A percentile compares a stretch with the other conserved stretches of the same genome.
Evolutionary conservation across 1,140 invertebrate genomes (phyloP).

Genomic region (Cryptotermes secundus): DNA sequence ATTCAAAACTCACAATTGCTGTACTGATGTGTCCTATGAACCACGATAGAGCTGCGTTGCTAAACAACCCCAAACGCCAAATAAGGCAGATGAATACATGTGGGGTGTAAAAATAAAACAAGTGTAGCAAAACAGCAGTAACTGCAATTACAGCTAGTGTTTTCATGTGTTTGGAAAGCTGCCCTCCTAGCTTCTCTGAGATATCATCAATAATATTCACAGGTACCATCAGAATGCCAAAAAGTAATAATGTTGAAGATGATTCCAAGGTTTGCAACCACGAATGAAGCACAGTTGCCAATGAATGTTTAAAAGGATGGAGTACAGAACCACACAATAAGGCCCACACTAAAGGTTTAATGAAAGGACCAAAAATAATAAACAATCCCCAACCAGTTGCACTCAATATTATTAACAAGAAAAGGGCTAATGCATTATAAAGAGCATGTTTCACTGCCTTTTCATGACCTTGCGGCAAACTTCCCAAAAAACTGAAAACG

Average conservation of each 20-base stretch:
- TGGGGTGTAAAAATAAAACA: conserved; percentile 56
- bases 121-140: conserved; percentile 42
- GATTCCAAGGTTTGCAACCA: conserved; percentile 69
- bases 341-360: conserved; percentile 92
- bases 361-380: conserved; percentile 84
- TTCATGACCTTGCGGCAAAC: conserved; percentile 58
- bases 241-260: conserved; percentile 58
- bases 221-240: conserved; percentile 74
- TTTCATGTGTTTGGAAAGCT: conserved; percentile 61
- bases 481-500: conserved; percentile 41
- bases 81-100: conserved; percentile 51
- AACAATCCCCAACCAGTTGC: conserved; percentile 77
- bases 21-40: conserved; percentile 52
- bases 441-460: conserved; percentile 85
- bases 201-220: conserved; percentile 66
- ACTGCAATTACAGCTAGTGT: conserved; percentile 49
- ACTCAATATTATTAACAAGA: conserved; percentile 64
- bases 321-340: conserved; percentile 86
- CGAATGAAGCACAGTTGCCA: conserved; percentile 65
- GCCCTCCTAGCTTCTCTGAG: conserved; percentile 68
- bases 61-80: conserved; percentile 49
- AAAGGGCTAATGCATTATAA: conserved; percentile 79
- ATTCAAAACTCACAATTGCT: conserved; percentile 46
- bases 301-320: conserved; percentile 80
- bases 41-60: conserved; percentile 46